Evolutionary conservation across 2,797 vertebrate genomes (phyloP), one percentile per base, ranked within the genome.

Genomic region (Chromis chromis): DNA sequence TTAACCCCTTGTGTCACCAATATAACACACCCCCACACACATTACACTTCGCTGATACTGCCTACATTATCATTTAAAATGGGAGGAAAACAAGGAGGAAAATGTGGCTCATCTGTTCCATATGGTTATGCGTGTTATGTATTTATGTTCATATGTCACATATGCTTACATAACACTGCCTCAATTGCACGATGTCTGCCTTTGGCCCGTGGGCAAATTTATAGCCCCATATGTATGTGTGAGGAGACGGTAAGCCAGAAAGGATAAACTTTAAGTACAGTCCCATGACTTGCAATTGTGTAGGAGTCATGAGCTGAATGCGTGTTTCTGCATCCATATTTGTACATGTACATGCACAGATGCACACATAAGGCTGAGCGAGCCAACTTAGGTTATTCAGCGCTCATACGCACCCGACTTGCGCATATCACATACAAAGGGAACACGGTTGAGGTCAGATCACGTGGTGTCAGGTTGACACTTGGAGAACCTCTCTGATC

Each of bases 231-330:
- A 42, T 33, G 27, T 64, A 21, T 40, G 17, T 33, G n/a, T 11
- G 31, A 44, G 46, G 46, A 48, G 9, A 21, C 9, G 46, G 46
- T 3, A 48, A 44, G 5, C 19, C 19, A 21, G 19, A 59, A 25
- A 57, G 13, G 7, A 50, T n/a, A 48, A 49, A 65, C 22, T 60
- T 68, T 52, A 14, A 77, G 22, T 40, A 22, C 44, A 25, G 22
- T 76, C 53, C 48, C 63, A 44, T 77, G 74, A 73, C 48, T 65
- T 42, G 46, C 24, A 61, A 3, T 22, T 53, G 42, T 66, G 65
- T 60, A 10, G 25, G 40, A 64, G 61, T 84, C 46, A 72, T 62
- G 39, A 49, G 39, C 39, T 14, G 2, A 14, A n/a, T 52, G 8
- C 50, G 24, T 19, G 22, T 52, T 6, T 4, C 24, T 60, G 54